These are phyloP conservation scores for Electrona antarctica DNA, from an alignment of 2,113 vertebrate species.

Conservation along the genomic window DNA sequence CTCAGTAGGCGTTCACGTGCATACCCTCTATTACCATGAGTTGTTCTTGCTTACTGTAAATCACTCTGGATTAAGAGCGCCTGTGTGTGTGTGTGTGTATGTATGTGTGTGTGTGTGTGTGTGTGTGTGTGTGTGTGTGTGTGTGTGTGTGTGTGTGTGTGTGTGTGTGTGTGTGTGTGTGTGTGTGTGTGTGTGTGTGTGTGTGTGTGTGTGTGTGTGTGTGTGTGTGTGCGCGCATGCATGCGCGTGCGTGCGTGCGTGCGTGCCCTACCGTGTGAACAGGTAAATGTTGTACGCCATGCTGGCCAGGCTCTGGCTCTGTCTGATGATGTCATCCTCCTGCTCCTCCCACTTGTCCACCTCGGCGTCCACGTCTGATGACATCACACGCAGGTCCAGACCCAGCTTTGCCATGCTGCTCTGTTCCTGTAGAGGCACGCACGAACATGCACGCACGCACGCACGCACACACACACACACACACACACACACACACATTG, in stretches of 20 bases:
- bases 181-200: background rate
- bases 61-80: too few relatives aligned
- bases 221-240: background rate
- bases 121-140: background rate
- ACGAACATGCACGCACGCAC: too few relatives aligned
- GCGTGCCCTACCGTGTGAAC: slow-evolving; percentile 88
- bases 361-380: slow-evolving; percentile 90
- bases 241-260: too few relatives aligned
- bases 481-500: too few relatives aligned
- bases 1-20: too few relatives aligned
- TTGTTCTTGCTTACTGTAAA: background rate
- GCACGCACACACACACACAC: too few relatives aligned
- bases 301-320: slow-evolving; percentile 89
- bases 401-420: slow-evolving; percentile 90
- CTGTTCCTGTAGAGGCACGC: slow-evolving; percentile 83
- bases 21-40: too few relatives aligned
- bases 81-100: background rate
- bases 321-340: slow-evolving; percentile 87
- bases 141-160: too few relatives aligned
- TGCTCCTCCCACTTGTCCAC: slow-evolving; percentile 95
- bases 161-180: background rate
- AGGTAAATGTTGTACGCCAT: slow-evolving; percentile 95
- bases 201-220: background rate
- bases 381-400: slow-evolving; percentile 90
- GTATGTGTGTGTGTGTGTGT: background rate